Conservation (phyloP, 92 coral and sea anemone genomes). For the Epizoanthus scotinus region DNA sequence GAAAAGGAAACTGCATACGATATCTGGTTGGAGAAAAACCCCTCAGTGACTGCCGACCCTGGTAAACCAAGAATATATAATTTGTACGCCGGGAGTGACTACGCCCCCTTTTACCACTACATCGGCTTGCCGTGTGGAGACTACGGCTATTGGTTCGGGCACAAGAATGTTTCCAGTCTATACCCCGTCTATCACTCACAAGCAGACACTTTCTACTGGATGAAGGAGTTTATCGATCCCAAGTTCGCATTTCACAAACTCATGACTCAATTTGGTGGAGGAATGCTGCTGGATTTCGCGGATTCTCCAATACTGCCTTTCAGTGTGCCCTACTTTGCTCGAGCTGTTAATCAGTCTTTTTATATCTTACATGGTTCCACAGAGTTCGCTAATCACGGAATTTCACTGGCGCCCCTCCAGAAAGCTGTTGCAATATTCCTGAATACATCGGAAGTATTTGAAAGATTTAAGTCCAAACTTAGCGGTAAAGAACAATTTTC, state of each 20-base stretch:
- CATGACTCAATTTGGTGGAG: slow-evolving; percentile 84
- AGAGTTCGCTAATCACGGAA: slow-evolving; percentile 44
- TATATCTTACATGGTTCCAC: slow-evolving; percentile 52
- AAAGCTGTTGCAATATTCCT: slow-evolving; percentile 68
- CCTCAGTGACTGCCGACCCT: slow-evolving; percentile 43
- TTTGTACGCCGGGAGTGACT: slow-evolving; percentile 83
- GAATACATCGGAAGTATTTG: slow-evolving; percentile 60
- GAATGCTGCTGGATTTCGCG: slow-evolving; percentile 70
- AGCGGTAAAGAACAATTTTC: slow-evolving; percentile 40
- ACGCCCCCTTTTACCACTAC: slow-evolving; percentile 87
- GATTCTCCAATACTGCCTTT: slow-evolving; percentile 80
- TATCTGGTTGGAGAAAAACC: slow-evolving; percentile 71
- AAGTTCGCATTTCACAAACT: slow-evolving; percentile 78
- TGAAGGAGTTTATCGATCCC: slow-evolving; percentile 82
- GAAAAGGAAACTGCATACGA: slow-evolving; percentile 67
- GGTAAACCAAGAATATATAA: slow-evolving; percentile 69
- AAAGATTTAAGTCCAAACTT: slow-evolving; percentile 32
- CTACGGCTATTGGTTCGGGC: slow-evolving; percentile 86
- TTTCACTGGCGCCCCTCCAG: slow-evolving; percentile 53
- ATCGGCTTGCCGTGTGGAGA: slow-evolving; percentile 90
- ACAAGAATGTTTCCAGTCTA: slow-evolving; percentile 44
- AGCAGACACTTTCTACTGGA: slow-evolving; percentile 89
- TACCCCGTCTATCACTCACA: slow-evolving; percentile 94
- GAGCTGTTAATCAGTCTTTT: slow-evolving; percentile 61
- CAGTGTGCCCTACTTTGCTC: slow-evolving; percentile 67